phyloP scores from a whole-genome alignment of 2,797 vertebrate genomes.

The Pantherophis alleghaniensis region DNA sequence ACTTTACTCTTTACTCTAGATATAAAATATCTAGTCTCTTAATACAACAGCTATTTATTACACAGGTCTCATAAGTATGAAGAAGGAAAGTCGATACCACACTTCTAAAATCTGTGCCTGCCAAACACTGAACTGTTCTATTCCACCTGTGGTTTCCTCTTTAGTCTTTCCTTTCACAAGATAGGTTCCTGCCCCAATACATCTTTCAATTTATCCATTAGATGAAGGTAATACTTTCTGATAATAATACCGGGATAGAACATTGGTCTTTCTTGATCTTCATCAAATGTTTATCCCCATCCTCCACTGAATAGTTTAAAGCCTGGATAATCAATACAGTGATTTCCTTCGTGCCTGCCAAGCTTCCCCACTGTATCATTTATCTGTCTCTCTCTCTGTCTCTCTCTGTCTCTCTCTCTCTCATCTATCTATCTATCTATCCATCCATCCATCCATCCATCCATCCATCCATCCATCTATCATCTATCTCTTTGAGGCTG shows the following conservation, averaged over 20 bases:
- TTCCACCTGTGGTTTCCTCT: not conserved
- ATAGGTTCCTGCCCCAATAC: not conserved
- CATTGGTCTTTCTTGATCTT: not conserved
- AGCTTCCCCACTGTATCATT: not conserved
- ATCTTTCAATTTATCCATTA: not conserved
- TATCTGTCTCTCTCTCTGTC: not conserved
- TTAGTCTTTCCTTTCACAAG: not conserved
- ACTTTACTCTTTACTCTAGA: not conserved
- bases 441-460: no score
- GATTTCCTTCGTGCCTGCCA: not conserved
- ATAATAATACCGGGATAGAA: not conserved
- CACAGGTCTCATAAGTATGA: not conserved
- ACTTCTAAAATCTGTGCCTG: not conserved
- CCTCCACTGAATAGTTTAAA: not conserved
- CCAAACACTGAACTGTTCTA: not conserved
- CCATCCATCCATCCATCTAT: no score
- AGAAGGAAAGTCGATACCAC: not conserved
- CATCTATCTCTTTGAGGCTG: not conserved
- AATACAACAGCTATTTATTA: not conserved
- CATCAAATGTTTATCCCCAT: not conserved
- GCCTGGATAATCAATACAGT: not conserved
- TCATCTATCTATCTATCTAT: no score
- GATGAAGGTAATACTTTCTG: not conserved
- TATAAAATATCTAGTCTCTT: not conserved
- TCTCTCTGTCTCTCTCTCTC: rapidly evolving